Evolutionary conservation across 2,888 invertebrate species (phyloP).

Genomic region (Dioctria rufipes): DNA sequence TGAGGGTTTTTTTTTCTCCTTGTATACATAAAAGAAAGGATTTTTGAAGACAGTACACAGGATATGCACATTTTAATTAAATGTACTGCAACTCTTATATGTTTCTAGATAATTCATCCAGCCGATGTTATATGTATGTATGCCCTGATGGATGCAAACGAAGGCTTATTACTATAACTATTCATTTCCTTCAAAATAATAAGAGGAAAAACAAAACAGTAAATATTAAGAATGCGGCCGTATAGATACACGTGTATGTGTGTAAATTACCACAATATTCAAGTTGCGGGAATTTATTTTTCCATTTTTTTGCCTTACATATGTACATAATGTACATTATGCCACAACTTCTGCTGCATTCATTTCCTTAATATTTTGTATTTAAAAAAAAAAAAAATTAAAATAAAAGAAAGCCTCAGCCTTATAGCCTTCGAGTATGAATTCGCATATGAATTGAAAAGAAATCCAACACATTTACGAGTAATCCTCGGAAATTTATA

Average conservation of each 20-base stretch:
- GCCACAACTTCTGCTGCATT: slow-evolving; percentile 13
- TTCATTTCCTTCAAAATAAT: slow-evolving; percentile 21
- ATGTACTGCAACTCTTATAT: slow-evolving; percentile 17
- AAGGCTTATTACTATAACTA: slow-evolving; percentile 37
- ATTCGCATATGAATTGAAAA: slow-evolving; percentile 25
- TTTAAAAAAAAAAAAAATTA: neutral
- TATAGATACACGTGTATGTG: neutral
- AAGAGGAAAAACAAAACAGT: neutral
- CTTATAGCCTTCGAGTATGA: slow-evolving; percentile 4
- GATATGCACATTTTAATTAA: slow-evolving; percentile 40
- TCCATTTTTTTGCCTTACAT: slow-evolving; percentile 4
- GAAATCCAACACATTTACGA: slow-evolving; percentile 36
- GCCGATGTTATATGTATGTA: slow-evolving; percentile 11
- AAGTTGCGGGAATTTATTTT: neutral
- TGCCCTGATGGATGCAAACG: slow-evolving; percentile 24
- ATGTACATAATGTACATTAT: neutral
- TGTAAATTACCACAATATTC: neutral
- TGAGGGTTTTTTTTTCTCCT: slow-evolving; percentile 11
- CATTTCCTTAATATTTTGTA: slow-evolving; percentile 49
- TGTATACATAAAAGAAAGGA: slow-evolving; percentile 27
- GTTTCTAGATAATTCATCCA: slow-evolving; percentile 29
- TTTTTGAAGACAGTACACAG: slow-evolving; percentile 25
- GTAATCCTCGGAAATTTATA: slow-evolving; percentile 42
- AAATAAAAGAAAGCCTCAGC: slow-evolving; percentile 17
- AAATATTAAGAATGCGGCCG: slow-evolving; percentile 17